A percentile compares a stretch with the other conserved stretches of the same genome.
phyloP scores from a whole-genome alignment of 2,797 vertebrate genomes.

The Mormyrus proboscirostris region DNA sequence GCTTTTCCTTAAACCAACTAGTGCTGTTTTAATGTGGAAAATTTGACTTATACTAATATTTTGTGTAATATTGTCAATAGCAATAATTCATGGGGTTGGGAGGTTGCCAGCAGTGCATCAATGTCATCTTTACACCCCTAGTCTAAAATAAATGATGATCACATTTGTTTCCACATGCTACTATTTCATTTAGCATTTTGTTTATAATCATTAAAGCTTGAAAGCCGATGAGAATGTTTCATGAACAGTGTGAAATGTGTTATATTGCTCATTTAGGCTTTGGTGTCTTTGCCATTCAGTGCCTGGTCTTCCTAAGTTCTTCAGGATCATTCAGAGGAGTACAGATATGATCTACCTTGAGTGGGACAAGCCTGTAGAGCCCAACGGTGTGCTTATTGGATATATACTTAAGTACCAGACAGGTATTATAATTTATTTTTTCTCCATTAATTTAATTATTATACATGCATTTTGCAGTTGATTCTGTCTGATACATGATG shows the following conservation, averaged over 20 bases:
- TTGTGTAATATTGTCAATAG: not conserved
- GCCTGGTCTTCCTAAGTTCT: conserved; percentile 77
- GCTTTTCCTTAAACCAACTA: not conserved
- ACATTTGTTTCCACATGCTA: not conserved
- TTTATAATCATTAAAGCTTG: not conserved
- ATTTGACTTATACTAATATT: not conserved
- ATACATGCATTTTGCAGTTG: not conserved
- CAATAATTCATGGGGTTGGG: not conserved
- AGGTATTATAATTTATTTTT: conserved; percentile 54
- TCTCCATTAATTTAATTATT: not conserved
- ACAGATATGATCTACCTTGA: conserved; percentile 72
- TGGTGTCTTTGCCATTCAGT: conserved; percentile 56
- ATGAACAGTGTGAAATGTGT: not conserved
- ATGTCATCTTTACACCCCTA: not conserved
- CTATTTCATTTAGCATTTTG: not conserved
- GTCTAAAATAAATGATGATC: not conserved
- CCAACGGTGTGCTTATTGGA: conserved; percentile 83
- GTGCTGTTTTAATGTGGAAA: not conserved
- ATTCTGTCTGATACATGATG: not conserved
- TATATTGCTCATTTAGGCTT: not conserved
- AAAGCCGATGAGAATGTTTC: not conserved
- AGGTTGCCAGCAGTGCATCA: not conserved
- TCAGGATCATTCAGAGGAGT: conserved; percentile 74
- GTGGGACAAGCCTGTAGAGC: conserved; percentile 87
- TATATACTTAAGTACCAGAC: conserved; percentile 78